Conservation (phyloP, 2,888 invertebrate genomes). For the Isoperla grammatica region DNA sequence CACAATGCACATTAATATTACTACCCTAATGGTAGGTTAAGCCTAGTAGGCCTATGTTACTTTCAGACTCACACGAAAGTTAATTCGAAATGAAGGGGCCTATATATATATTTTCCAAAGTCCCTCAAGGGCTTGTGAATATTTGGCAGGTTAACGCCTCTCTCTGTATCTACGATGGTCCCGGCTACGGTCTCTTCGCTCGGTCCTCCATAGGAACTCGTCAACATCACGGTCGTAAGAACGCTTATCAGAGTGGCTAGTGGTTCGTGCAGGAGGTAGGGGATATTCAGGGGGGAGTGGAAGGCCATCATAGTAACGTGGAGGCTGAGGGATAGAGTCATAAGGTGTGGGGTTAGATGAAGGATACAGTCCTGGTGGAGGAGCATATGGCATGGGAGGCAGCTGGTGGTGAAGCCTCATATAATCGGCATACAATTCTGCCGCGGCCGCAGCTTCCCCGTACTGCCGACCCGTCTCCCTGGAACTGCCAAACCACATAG, state of each 20-base stretch:
- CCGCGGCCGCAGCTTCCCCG: constrained; percentile 59
- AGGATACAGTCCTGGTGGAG: constrained; percentile 54
- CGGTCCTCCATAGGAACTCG: constrained; percentile 80
- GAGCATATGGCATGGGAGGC: constrained; percentile 79
- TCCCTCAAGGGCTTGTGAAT: too few species aligned
- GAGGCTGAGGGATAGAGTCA: constrained; percentile 64
- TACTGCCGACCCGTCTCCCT: constrained; percentile 47
- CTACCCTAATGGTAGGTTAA: too few species aligned
- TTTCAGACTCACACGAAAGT: too few species aligned
- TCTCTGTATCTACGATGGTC: constrained; percentile 40
- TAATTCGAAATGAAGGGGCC: too few species aligned
- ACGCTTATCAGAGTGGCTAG: constrained; percentile 63
- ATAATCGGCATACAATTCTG: constrained; percentile 85
- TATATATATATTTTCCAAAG: too few species aligned
- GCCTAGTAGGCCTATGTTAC: too few species aligned
- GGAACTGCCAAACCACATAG: constrained; percentile 54
- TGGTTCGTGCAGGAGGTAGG: constrained; percentile 47
- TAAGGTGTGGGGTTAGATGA: constrained; percentile 47
- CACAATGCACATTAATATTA: too few species aligned
- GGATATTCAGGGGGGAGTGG: constrained; percentile 73
- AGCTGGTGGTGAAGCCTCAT: constrained; percentile 83
- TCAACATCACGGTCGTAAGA: constrained; percentile 86
- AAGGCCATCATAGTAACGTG: constrained; percentile 75
- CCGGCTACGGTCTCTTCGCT: constrained; percentile 50
- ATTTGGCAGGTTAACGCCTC: not conserved